Evolutionary conservation across 2,113 vertebrate species (phyloP), one percentile per base, ranked within the genome.

Genomic region (Onychostruthus taczanowskii): DNA sequence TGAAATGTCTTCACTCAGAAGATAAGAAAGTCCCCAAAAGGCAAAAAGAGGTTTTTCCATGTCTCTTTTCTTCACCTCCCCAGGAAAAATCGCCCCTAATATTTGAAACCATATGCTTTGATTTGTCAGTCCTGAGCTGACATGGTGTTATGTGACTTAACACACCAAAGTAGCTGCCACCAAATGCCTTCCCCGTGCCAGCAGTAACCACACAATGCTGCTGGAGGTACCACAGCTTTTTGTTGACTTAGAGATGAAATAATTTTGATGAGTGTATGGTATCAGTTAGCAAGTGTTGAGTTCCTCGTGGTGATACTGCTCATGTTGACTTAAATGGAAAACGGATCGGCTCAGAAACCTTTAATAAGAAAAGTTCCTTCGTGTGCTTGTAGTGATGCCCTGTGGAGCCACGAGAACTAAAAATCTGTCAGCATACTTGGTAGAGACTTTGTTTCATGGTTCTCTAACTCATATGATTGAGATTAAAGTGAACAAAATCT

Each of bases 401-500:
- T 33, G 58, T 78, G 76, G 95, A 96, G 91, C 85, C 85, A 58
- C 46, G 35, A 87, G 82, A 89, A 92, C 69, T 82, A 79, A 95
- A 90, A 76, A 92, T 90, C 94, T 96, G 94, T 95, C 93, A 94
- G 84, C 84, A 67, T 79, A 28, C 81, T 95, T 76, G 93, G 78
- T 96, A 96, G 72, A 70, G 90, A 95, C 82, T 92, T 92, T 93
- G 87, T 89, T 96, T 95, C 95, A 85, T 94, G 79, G 69, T 68
- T 93, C 67, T 70, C 62, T 96, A 90, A 77, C 91, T 91, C 93
- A 87, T 95, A 87, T 94, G 93, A 96, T 90, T 70, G 91, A 96
- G 94, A 95, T 96, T 96, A 94, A 93, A 94, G 84, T 82, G 94
- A 95, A 84, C 87, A 93, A 95, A 90, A 84, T 94, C 95, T 97